Evolutionary conservation across 2,113 vertebrate species (phyloP).

Genomic region (Pogonocichla stellata): DNA sequence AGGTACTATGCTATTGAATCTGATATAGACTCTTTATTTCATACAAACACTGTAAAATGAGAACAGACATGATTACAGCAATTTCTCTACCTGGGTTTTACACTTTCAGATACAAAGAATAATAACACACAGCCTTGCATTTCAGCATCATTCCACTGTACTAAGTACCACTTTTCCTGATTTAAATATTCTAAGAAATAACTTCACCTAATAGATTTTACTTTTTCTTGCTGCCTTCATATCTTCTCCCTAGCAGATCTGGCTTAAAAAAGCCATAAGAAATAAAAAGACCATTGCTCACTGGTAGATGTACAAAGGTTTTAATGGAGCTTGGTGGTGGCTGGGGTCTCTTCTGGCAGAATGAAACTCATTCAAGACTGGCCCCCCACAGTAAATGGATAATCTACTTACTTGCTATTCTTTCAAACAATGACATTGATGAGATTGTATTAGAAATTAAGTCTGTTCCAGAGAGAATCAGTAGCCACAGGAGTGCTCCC

Average conservation of each 20-base stretch:
- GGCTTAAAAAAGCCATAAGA: background rate
- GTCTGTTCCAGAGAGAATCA: background rate
- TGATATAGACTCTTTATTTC: conserved; percentile 10
- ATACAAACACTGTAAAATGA: background rate
- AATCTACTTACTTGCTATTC: background rate
- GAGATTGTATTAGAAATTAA: background rate
- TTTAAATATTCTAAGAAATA: conserved; percentile 11
- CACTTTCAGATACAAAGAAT: background rate
- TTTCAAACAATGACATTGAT: background rate
- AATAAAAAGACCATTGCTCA: background rate
- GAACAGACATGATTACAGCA: background rate
- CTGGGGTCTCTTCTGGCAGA: background rate
- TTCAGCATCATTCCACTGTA: background rate
- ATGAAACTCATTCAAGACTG: background rate
- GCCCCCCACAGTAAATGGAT: background rate
- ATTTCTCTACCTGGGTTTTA: background rate
- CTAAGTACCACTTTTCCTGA: background rate
- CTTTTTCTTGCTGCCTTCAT: background rate
- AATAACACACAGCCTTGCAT: background rate
- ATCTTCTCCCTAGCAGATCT: background rate
- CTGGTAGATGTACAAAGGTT: background rate
- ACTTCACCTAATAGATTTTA: background rate
- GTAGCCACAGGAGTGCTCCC: background rate
- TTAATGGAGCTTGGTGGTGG: background rate
- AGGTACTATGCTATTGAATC: background rate